These are phyloP conservation scores for Creontiades dilutus DNA, from an alignment of 2,888 invertebrate genomes.

Conservation along the genomic window DNA sequence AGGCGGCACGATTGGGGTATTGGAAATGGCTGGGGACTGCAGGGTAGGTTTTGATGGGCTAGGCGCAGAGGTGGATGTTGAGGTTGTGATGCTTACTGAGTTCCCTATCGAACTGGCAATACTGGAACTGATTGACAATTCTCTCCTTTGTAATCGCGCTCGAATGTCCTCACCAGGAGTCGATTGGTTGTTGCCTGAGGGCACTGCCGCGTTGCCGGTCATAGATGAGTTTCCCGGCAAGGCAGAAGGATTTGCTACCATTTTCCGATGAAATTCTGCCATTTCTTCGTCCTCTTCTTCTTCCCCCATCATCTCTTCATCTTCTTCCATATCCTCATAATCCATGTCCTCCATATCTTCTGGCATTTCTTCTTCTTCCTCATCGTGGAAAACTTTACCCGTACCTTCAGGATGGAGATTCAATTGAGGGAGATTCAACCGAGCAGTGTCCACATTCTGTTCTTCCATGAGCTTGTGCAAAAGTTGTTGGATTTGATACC, in stretches of 20 bases:
- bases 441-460: conserved; percentile 83
- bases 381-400: conserved; percentile 19
- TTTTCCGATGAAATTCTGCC: conserved; percentile 2
- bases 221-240: not conserved
- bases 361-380: conserved; percentile 80
- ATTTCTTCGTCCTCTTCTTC: conserved; percentile 69
- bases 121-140: conserved; percentile 25
- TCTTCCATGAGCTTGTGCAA: conserved; percentile 87
- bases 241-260: not conserved
- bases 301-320: conserved; percentile 76
- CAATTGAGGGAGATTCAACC: conserved; percentile 81
- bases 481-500: conserved; percentile 90
- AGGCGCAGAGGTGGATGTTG: conserved; percentile 5
- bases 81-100: conserved; percentile 1
- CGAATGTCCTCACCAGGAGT: conserved; percentile 11
- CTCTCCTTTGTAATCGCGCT: conserved; percentile 6
- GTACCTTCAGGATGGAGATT: conserved; percentile 72
- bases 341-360: conserved; percentile 77
- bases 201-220: not conserved
- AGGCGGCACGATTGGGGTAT: conserved; percentile 15
- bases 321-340: conserved; percentile 78
- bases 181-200: not conserved
- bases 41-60: conserved; percentile 5
- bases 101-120: conserved; percentile 28
- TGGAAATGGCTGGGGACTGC: not conserved